Percentiles rank a stretch among this genome's conserved stretches.
These are phyloP conservation scores for Helleia helle DNA, from an alignment of 2,888 invertebrate genomes.

Conservation along the genomic window DNA sequence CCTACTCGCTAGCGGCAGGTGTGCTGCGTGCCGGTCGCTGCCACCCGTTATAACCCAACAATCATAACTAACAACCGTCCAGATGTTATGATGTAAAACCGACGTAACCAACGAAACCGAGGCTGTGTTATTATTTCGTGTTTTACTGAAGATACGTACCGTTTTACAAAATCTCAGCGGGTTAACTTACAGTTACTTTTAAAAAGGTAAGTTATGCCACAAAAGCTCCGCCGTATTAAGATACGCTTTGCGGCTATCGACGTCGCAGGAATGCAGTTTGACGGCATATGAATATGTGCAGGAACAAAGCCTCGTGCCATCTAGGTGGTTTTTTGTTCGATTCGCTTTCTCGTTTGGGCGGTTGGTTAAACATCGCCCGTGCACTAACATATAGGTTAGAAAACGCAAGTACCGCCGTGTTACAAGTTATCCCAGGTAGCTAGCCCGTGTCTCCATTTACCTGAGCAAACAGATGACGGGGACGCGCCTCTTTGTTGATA, in stretches of 20 bases:
- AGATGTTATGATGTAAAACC: conserved; percentile 53
- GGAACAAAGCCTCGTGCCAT: conserved; percentile 68
- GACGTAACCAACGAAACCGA: conserved; percentile 38
- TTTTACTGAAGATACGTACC: conserved; percentile 31
- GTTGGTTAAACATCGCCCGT: conserved; percentile 27
- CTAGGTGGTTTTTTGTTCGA: conserved; percentile 50
- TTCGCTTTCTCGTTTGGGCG: conserved; percentile 42
- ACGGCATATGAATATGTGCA: conserved; percentile 63
- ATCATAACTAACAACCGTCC: conserved; percentile 37
- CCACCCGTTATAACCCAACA: conserved; percentile 59
- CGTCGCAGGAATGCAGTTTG: conserved; percentile 69
- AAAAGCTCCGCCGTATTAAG: conserved; percentile 62
- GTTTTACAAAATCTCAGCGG: conserved; percentile 42
- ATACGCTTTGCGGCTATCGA: conserved; percentile 65
- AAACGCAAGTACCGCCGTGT: conserved; percentile 32
- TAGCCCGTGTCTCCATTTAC: conserved; percentile 39
- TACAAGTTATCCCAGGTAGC: conserved; percentile 52
- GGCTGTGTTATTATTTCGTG: conserved; percentile 50
- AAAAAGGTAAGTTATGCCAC: conserved; percentile 69
- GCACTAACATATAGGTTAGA: conserved; percentile 28
- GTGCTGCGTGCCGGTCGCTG: conserved; percentile 47
- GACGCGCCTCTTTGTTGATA: background rate
- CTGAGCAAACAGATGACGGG: background rate
- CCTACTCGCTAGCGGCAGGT: conserved; percentile 58
- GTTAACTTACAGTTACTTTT: conserved; percentile 65